These are phyloP conservation scores for Agrilus cyanescens DNA, from an alignment of 2,888 invertebrate species.

Conservation along the genomic window DNA sequence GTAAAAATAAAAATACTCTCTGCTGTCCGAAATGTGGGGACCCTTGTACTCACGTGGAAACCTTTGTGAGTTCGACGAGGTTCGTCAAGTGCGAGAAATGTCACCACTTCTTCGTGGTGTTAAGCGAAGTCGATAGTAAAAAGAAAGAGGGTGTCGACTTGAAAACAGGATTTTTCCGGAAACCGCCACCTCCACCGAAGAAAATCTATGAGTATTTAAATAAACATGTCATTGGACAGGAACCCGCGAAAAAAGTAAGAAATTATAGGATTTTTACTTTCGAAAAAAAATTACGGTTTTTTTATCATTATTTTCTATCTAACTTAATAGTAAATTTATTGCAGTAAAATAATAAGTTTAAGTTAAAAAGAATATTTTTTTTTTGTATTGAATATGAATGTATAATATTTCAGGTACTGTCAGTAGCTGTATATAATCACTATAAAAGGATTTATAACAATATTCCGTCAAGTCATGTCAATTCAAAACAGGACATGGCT, in stretches of 20 bases:
- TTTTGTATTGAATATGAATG: not conserved
- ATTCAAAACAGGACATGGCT: constrained; percentile 36
- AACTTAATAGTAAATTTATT: not conserved
- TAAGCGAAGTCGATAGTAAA: constrained; percentile 87
- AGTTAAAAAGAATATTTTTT: not conserved
- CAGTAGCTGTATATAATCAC: constrained; percentile 98
- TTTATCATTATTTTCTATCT: not conserved
- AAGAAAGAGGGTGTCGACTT: constrained; percentile 71
- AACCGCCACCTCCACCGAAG: constrained; percentile 90
- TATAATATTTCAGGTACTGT: constrained; percentile 52
- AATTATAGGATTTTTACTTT: not conserved
- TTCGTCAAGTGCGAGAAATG: constrained; percentile 98
- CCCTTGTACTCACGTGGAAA: constrained; percentile 94
- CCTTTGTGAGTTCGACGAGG: constrained; percentile 91
- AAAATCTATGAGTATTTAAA: constrained; percentile 96
- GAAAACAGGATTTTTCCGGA: constrained; percentile 60
- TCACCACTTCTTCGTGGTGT: constrained; percentile 93
- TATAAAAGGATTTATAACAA: constrained; percentile 97
- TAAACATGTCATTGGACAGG: constrained; percentile 94
- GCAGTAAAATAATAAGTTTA: constrained; percentile 1
- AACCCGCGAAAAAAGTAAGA: constrained; percentile 78
- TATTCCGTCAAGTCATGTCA: constrained; percentile 42
- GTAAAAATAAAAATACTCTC: constrained; percentile 63
- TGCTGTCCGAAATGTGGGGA: constrained; percentile 96
- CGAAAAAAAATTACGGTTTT: not conserved